Evolutionary conservation across 2,888 invertebrate genomes (phyloP).

Genomic region (Eledone cirrhosa): DNA sequence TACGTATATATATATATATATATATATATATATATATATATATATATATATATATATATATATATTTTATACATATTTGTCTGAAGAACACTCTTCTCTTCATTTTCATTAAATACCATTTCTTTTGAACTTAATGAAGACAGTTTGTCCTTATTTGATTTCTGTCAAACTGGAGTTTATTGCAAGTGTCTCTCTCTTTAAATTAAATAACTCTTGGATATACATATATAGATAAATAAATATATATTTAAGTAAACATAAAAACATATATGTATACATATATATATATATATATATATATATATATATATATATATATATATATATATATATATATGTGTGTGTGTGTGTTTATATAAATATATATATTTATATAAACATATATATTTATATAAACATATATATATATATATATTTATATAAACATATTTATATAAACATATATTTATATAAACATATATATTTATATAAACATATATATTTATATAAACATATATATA

Average conservation of each 20-base stretch:
- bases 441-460: background rate
- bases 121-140: too few relatives aligned
- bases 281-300: conserved; percentile 1
- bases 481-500: background rate
- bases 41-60: background rate
- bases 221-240: too few relatives aligned
- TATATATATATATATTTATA: background rate
- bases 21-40: background rate
- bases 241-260: background rate
- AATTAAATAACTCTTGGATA: too few relatives aligned
- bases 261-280: background rate
- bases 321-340: background rate
- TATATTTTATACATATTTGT: conserved; percentile 1
- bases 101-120: too few relatives aligned
- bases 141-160: too few relatives aligned
- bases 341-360: background rate
- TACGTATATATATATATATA: background rate
- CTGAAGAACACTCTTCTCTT: background rate
- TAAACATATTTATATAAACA: background rate
- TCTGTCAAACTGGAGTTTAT: too few relatives aligned
- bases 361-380: background rate
- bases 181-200: too few relatives aligned
- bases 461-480: background rate
- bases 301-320: conserved; percentile 2
- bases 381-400: background rate